These are phyloP conservation scores for Callopanchax toddi DNA, from an alignment of 2,113 vertebrate species.

Conservation along the genomic window DNA sequence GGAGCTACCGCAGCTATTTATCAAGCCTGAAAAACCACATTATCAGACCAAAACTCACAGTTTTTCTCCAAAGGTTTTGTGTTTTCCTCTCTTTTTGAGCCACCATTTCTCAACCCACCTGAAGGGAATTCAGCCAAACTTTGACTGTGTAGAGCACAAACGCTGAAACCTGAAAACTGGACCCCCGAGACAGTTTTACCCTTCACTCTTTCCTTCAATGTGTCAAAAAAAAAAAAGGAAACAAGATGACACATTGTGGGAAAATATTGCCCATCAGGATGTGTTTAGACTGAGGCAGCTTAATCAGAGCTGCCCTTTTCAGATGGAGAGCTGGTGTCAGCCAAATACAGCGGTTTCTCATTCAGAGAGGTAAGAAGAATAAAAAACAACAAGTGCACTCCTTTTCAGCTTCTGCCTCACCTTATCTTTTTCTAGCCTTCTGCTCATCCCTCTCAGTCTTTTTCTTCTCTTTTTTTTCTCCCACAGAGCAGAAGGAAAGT, in stretches of 20 bases:
- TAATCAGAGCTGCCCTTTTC: slow-evolving; percentile 27
- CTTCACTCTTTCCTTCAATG: slow-evolving; percentile 24
- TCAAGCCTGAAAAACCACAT: no score
- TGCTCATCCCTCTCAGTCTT: slow-evolving; percentile 23
- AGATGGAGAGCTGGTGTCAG: slow-evolving; percentile 36
- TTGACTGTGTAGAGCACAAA: no score
- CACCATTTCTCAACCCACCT: slow-evolving; percentile 29
- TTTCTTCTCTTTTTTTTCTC: slow-evolving; percentile 29
- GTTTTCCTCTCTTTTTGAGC: background rate
- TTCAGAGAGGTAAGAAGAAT: slow-evolving; percentile 41
- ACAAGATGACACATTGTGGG: slow-evolving; percentile 34
- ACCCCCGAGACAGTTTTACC: slow-evolving; percentile 41
- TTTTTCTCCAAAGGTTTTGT: background rate
- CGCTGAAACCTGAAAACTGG: slow-evolving; percentile 38
- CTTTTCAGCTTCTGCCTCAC: slow-evolving; percentile 19
- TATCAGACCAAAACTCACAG: slow-evolving; percentile 27
- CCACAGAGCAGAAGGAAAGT: slow-evolving; percentile 81
- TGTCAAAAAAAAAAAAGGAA: background rate
- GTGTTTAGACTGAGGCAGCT: slow-evolving; percentile 34
- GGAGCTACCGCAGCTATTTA: slow-evolving; percentile 22
- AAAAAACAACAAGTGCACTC: slow-evolving; percentile 15
- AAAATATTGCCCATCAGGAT: slow-evolving; percentile 30
- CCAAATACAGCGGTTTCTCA: slow-evolving; percentile 25
- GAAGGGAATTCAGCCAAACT: slow-evolving; percentile 33
- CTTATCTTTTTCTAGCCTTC: slow-evolving; percentile 30